A percentile compares a stretch with the other conserved stretches of the same genome.
These are phyloP conservation scores for Neotoxoptera formosana DNA, from an alignment of 1,140 invertebrate species.

Conservation along the genomic window DNA sequence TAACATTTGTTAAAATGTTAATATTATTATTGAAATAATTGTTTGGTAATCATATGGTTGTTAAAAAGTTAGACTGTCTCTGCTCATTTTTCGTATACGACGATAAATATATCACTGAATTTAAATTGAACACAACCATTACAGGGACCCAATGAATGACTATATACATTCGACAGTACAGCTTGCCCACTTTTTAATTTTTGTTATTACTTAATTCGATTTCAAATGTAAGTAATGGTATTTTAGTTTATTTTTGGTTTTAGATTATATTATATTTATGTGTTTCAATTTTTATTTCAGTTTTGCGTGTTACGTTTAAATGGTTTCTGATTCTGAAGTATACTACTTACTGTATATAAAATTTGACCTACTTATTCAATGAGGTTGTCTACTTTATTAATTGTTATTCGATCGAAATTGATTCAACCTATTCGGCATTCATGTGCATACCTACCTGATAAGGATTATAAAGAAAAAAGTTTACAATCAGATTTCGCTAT, in stretches of 20 bases:
- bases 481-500: neutral
- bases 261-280: neutral
- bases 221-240: neutral
- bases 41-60: neutral
- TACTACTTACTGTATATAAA: neutral
- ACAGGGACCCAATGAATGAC: neutral
- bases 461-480: neutral
- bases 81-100: neutral
- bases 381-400: conserved; percentile 29
- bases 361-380: conserved; percentile 28
- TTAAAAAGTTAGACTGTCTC: neutral
- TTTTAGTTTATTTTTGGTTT: neutral
- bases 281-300: conserved; percentile 13
- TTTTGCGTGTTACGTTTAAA: conserved; percentile 43
- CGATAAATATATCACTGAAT: neutral
- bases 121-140: neutral
- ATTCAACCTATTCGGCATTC: neutral
- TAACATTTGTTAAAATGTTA: neutral
- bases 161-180: neutral
- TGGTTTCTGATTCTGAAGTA: neutral
- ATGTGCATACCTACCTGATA: neutral
- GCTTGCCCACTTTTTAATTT: no score
- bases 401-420: neutral
- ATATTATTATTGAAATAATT: neutral
- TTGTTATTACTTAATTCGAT: neutral